Conservation (phyloP, 1,140 invertebrate species). For the Nasonia giraulti region DNA sequence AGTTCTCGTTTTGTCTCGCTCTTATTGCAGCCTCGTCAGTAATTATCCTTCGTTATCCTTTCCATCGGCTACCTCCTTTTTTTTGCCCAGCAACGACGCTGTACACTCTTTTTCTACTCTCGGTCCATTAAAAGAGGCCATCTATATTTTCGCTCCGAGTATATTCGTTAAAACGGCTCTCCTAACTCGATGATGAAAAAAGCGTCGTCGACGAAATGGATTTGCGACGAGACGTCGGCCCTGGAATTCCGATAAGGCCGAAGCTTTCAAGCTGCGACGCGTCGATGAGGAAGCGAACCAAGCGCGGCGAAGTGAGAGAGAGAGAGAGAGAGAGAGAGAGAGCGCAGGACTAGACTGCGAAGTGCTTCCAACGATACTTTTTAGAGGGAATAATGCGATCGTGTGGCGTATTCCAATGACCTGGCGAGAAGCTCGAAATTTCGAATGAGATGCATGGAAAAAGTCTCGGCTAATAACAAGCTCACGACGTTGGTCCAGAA, state of each 20-base stretch:
- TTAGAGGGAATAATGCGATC: neutral
- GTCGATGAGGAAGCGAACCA: slow-evolving; percentile 4
- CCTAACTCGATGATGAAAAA: neutral
- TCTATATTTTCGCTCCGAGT: too few relatives aligned
- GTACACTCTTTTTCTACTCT: neutral
- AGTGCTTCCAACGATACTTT: slow-evolving; percentile 34
- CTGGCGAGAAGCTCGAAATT: neutral
- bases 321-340: slow-evolving; percentile 35
- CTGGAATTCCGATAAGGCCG: slow-evolving; percentile 69
- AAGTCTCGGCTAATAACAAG: neutral
- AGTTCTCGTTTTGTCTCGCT: neutral
- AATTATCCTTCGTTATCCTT: slow-evolving; percentile 25
- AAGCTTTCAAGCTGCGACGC: slow-evolving; percentile 46
- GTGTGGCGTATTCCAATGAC: neutral
- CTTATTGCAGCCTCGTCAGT: neutral
- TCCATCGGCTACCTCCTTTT: neutral
- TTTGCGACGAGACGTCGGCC: slow-evolving; percentile 69
- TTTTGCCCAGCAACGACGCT: too few relatives aligned
- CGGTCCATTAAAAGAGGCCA: neutral
- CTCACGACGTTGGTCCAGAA: neutral
- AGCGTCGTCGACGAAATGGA: slow-evolving; percentile 66
- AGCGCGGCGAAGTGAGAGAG: neutral
- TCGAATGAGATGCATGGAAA: too few relatives aligned
- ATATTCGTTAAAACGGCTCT: neutral
- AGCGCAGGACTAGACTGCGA: slow-evolving; percentile 28